These are phyloP conservation scores for Caenorhabditis afra DNA, from an alignment of 2,888 invertebrate genomes.

Conservation along the genomic window DNA sequence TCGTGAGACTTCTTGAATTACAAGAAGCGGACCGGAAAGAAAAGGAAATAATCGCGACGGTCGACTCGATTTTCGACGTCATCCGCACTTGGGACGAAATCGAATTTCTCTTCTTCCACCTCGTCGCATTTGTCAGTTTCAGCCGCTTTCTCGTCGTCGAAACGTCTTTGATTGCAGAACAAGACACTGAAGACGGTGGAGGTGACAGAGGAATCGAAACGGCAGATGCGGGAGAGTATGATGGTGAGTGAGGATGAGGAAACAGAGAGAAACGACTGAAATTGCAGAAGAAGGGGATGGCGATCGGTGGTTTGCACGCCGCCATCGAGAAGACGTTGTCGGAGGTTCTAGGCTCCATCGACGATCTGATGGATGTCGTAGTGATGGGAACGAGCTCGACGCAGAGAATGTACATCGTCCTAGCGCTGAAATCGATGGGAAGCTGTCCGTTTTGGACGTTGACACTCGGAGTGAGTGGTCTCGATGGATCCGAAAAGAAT, in stretches of 20 bases:
- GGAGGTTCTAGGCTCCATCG: not conserved
- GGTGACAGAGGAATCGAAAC: too few relatives aligned
- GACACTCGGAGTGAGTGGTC: not conserved
- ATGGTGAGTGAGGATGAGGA: not conserved
- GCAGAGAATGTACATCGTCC: not conserved
- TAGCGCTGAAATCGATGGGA: not conserved
- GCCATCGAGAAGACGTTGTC: not conserved
- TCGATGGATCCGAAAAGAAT: not conserved
- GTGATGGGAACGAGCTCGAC: not conserved
- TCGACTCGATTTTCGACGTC: slow-evolving; percentile 34
- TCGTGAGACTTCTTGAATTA: too few relatives aligned
- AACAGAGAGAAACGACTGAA: not conserved
- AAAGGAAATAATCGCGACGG: slow-evolving; percentile 3
- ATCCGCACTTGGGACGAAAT: slow-evolving; percentile 24
- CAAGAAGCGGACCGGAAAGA: not conserved
- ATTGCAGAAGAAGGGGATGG: not conserved
- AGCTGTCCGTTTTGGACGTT: not conserved
- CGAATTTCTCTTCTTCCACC: slow-evolving; percentile 2
- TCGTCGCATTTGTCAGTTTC: slow-evolving; percentile 24
- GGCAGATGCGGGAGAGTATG: not conserved
- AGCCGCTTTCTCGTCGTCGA: too few relatives aligned
- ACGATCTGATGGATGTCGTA: not conserved
- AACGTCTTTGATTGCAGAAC: not conserved
- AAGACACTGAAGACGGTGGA: not conserved
- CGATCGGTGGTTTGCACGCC: not conserved